Percentiles rank a stretch among this genome's conserved stretches.
Conservation (phyloP, 1,140 invertebrate species). For the Myzus persicae region DNA sequence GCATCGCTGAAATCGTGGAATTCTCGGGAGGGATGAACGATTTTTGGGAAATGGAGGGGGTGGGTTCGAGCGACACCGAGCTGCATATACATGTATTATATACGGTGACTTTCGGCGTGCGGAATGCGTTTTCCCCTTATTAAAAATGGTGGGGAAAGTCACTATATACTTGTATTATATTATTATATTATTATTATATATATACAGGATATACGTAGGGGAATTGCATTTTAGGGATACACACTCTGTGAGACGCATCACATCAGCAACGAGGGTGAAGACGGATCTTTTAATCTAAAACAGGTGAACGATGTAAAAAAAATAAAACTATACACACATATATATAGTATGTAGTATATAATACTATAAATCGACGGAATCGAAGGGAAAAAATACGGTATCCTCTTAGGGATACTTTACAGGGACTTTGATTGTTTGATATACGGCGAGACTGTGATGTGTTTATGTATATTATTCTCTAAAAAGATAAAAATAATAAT, state of each 20-base stretch:
- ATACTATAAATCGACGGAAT: not conserved
- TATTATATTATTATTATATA: not conserved
- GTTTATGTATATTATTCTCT: not conserved
- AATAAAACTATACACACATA: not conserved
- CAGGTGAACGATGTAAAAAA: constrained; percentile 38
- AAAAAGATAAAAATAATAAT: constrained; percentile 20
- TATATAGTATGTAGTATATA: not conserved
- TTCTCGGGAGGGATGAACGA: not conserved
- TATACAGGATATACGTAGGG: not conserved
- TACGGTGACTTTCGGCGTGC: not conserved
- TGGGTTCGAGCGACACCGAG: not conserved
- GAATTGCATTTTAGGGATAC: constrained; percentile 17
- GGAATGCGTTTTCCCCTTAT: constrained; percentile 49
- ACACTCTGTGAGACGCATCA: not conserved
- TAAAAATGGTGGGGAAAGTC: constrained; percentile 35
- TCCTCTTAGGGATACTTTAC: constrained; percentile 20
- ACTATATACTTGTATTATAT: not conserved
- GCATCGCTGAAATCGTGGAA: not conserved
- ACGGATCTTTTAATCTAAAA: constrained; percentile 54
- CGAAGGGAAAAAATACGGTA: constrained; percentile 32
- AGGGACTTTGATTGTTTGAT: constrained; percentile 15
- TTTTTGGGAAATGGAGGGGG: not conserved
- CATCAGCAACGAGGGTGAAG: constrained; percentile 19
- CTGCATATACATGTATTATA: not conserved
- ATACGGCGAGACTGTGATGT: not conserved